A percentile compares a stretch with the other conserved stretches of the same genome.
These are phyloP conservation scores for Verasper variegatus DNA, from an alignment of 2,113 vertebrate genomes.

Conservation along the genomic window DNA sequence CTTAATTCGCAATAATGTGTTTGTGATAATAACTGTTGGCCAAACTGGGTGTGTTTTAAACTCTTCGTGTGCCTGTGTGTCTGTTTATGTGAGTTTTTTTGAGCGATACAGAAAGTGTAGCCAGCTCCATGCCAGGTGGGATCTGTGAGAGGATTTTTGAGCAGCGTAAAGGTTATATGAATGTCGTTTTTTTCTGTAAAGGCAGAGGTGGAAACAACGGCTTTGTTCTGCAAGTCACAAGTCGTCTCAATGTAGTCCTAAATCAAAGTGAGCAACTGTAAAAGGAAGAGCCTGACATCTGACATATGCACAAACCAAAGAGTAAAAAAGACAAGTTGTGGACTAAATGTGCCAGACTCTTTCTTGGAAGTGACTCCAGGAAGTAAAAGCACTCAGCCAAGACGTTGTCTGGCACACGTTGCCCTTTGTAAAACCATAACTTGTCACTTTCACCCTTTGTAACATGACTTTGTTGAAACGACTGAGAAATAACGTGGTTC, in stretches of 20 bases:
- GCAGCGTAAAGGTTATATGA: constrained; percentile 32
- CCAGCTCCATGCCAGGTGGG: constrained; percentile 43
- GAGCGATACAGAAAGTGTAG: constrained; percentile 53
- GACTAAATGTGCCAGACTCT: neutral
- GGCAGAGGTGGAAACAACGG: constrained; percentile 11
- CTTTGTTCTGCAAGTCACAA: constrained; percentile 18
- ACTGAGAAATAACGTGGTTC: too few species aligned
- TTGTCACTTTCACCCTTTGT: constrained; percentile 9
- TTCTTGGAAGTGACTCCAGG: constrained; percentile 4
- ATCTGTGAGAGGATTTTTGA: constrained; percentile 15
- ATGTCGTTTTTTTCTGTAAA: constrained; percentile 48
- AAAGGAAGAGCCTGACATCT: constrained; percentile 14
- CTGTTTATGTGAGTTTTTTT: constrained; percentile 50
- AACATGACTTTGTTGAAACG: neutral
- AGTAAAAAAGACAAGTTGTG: neutral
- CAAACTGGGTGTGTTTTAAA: constrained; percentile 66
- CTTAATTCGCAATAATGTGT: constrained; percentile 88
- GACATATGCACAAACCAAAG: neutral
- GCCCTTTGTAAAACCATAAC: neutral
- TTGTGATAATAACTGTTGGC: constrained; percentile 75
- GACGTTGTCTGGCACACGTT: neutral
- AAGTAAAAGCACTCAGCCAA: neutral
- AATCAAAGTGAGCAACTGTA: constrained; percentile 1
- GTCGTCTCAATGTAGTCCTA: neutral
- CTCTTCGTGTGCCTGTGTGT: constrained; percentile 55